phyloP scores from a whole-genome alignment of 2,888 invertebrate genomes.

The Alloplasta piceator region DNA sequence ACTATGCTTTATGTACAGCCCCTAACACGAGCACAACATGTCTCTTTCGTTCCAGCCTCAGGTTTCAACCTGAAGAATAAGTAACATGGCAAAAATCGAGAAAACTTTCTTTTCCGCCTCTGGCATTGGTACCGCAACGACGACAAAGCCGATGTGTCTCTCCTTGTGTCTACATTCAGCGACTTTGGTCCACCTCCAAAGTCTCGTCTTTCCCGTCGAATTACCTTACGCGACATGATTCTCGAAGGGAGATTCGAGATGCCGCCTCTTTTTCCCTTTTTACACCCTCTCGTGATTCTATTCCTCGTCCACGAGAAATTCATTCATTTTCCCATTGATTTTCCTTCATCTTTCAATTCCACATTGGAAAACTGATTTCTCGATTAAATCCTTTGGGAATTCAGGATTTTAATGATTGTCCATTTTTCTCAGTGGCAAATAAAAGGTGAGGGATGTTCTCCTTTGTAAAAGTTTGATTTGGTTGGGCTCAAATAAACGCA shows the following conservation, averaged over 20 bases:
- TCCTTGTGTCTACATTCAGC: not conserved
- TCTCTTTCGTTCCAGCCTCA: slow-evolving; percentile 21
- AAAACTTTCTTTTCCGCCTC: not conserved
- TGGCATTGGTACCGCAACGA: not conserved
- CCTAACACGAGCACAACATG: not conserved
- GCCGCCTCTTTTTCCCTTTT: not conserved
- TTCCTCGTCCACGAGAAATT: not conserved
- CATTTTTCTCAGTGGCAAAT: too few species aligned
- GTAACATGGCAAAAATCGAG: slow-evolving; percentile 22
- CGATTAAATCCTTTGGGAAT: too few species aligned
- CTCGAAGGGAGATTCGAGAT: not conserved
- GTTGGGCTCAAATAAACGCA: too few species aligned
- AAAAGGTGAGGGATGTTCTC: too few species aligned
- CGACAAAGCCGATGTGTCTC: not conserved
- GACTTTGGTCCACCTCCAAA: not conserved
- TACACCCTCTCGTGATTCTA: not conserved
- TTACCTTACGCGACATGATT: slow-evolving; percentile 16
- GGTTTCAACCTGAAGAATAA: slow-evolving; percentile 2
- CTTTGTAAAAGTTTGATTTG: too few species aligned
- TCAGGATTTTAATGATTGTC: too few species aligned
- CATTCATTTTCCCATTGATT: not conserved
- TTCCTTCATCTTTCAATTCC: not conserved
- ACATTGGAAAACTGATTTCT: too few species aligned
- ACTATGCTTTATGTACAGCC: not conserved
- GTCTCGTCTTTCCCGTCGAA: not conserved